Conservation (phyloP, 2,888 invertebrate species). For the Anthophora plumipes region DNA sequence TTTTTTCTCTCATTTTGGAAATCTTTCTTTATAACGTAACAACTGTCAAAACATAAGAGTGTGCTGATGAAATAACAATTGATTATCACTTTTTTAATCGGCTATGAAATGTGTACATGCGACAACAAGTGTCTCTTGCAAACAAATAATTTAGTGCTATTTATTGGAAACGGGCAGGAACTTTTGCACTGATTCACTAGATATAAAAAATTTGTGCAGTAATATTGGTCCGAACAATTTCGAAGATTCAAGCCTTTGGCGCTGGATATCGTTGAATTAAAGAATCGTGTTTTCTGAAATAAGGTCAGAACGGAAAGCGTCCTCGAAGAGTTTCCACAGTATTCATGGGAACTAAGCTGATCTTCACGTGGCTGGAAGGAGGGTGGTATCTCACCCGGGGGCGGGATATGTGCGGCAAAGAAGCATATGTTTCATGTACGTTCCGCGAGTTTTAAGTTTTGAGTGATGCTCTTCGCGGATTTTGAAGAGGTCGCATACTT, state of each 20-base stretch:
- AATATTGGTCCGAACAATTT: neutral
- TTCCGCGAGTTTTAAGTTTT: slow-evolving; percentile 68
- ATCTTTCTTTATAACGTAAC: too few relatives aligned
- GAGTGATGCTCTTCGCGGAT: slow-evolving; percentile 58
- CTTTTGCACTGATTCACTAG: too few relatives aligned
- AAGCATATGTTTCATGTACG: slow-evolving; percentile 60
- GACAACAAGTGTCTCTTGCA: too few relatives aligned
- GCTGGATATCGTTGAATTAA: slow-evolving; percentile 13
- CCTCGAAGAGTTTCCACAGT: slow-evolving; percentile 32
- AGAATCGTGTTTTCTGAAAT: slow-evolving; percentile 38
- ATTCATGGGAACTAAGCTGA: slow-evolving; percentile 49
- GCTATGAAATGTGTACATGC: too few relatives aligned
- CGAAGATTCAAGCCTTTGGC: neutral
- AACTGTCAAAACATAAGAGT: too few relatives aligned
- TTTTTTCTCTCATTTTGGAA: too few relatives aligned
- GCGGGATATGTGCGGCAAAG: slow-evolving; percentile 39
- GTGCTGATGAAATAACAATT: too few relatives aligned
- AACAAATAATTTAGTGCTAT: too few relatives aligned
- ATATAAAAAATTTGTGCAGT: neutral
- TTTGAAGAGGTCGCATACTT: slow-evolving; percentile 56
- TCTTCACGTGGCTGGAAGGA: slow-evolving; percentile 5
- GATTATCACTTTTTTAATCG: too few relatives aligned
- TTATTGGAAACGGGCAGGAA: too few relatives aligned
- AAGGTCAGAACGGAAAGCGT: slow-evolving; percentile 51
- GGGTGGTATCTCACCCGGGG: slow-evolving; percentile 26